Percentiles rank a stretch among this genome's conserved stretches.
phyloP scores from a whole-genome alignment of 2,888 invertebrate genomes.

The Tenthredo distinguenda region DNA sequence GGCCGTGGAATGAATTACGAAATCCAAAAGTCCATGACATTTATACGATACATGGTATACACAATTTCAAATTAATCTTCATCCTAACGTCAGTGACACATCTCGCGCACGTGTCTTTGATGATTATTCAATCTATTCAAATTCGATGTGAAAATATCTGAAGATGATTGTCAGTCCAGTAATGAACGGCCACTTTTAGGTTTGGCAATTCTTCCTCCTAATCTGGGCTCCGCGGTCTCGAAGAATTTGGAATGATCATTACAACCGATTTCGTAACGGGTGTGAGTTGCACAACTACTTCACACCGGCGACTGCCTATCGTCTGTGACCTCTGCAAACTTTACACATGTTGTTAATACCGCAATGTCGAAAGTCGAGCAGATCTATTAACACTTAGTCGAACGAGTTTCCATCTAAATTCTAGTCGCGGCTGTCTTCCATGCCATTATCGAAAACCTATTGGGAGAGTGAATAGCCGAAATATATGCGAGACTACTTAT shows the following conservation, averaged over 20 bases:
- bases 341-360: neutral
- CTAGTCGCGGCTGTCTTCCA: neutral
- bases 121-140: neutral
- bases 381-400: neutral
- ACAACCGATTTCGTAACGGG: neutral
- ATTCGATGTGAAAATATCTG: neutral
- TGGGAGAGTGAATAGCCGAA: neutral
- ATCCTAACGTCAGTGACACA: neutral
- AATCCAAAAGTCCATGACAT: neutral
- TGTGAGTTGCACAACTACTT: neutral
- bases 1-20: neutral
- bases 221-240: neutral
- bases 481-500: neutral
- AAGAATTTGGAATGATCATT: neutral
- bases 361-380: neutral
- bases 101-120: too few relatives aligned
- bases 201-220: neutral
- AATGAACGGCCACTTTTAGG: neutral
- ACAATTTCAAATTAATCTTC: neutral
- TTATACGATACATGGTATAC: neutral
- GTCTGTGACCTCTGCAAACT: slow-evolving; percentile 2
- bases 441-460: neutral
- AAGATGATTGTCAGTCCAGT: neutral
- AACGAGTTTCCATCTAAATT: neutral
- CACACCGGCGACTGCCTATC: neutral